Conservation (phyloP, 2,797 vertebrate species). For the Gallinago stenura region DNA sequence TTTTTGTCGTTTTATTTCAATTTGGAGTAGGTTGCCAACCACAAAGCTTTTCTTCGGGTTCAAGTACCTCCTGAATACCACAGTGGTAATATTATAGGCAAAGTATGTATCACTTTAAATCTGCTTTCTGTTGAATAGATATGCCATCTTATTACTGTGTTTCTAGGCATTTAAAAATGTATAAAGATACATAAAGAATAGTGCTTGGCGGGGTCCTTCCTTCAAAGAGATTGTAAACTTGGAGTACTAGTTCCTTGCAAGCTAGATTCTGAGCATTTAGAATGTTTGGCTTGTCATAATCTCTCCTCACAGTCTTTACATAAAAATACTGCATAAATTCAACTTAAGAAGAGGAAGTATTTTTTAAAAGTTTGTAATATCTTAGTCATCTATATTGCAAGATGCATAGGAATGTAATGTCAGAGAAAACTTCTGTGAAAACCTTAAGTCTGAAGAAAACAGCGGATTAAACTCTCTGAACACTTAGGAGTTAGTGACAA, state of each 20-base stretch:
- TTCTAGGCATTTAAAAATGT: not conserved
- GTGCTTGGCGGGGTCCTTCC: not conserved
- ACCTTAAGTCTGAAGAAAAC: not conserved
- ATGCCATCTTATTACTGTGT: not conserved
- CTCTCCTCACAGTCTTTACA: not conserved
- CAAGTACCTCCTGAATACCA: slow-evolving; percentile 87
- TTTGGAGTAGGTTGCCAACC: slow-evolving; percentile 80
- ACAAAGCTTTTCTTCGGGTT: slow-evolving; percentile 84
- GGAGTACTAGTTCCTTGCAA: not conserved
- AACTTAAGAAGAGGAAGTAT: not conserved
- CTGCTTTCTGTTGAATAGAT: slow-evolving; percentile 18
- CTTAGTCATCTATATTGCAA: not conserved
- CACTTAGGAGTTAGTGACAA: not conserved
- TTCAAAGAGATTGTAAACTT: not conserved
- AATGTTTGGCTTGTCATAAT: not conserved
- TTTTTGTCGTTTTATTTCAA: slow-evolving; percentile 63
- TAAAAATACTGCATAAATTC: not conserved
- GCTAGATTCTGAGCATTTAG: not conserved
- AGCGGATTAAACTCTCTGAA: not conserved
- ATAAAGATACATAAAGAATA: not conserved
- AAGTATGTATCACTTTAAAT: slow-evolving; percentile 82
- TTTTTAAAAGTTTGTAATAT: not conserved
- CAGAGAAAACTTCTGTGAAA: not conserved
- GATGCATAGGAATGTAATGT: not conserved
- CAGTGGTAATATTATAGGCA: slow-evolving; percentile 82